Conservation (phyloP, 2,888 invertebrate genomes). For the Corythucha ciliata region DNA sequence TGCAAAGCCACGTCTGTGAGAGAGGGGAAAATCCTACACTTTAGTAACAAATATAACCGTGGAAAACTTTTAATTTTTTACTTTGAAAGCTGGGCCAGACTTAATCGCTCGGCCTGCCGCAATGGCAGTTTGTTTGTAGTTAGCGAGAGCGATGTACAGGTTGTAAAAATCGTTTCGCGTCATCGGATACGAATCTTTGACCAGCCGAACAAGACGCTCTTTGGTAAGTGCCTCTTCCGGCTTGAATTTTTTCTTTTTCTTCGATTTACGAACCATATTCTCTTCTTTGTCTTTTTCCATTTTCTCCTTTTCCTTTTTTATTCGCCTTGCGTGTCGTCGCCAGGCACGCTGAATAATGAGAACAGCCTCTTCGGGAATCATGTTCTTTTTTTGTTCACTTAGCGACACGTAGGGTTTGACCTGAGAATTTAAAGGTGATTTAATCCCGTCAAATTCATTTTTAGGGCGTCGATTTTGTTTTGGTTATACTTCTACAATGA, state of each 20-base stretch:
- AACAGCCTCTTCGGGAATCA: slow-evolving; percentile 12
- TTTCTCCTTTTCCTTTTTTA: slow-evolving; percentile 16
- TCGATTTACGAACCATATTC: slow-evolving; percentile 21
- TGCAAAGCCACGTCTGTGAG: too few relatives aligned
- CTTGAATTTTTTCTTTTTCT: slow-evolving; percentile 13
- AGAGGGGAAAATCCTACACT: too few relatives aligned
- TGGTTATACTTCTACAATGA: slow-evolving; percentile 42
- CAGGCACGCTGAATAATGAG: slow-evolving; percentile 18
- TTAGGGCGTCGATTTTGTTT: too few relatives aligned
- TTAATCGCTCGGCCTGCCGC: too few relatives aligned
- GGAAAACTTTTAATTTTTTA: too few relatives aligned
- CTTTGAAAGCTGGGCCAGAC: too few relatives aligned
- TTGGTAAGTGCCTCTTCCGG: slow-evolving; percentile 1
- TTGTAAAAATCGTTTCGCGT: slow-evolving; percentile 64
- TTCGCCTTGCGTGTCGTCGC: slow-evolving; percentile 10
- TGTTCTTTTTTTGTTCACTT: neutral
- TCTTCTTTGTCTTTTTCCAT: slow-evolving; percentile 21
- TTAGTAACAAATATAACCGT: too few relatives aligned
- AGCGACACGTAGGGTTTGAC: slow-evolving; percentile 5
- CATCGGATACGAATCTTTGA: slow-evolving; percentile 51
- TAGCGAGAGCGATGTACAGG: slow-evolving; percentile 58
- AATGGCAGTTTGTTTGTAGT: too few relatives aligned
- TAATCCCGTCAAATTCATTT: too few relatives aligned
- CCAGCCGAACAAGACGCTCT: neutral
- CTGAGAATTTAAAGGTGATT: too few relatives aligned